phyloP scores from a whole-genome alignment of 2,797 vertebrate genomes.

The Manis javanica region DNA sequence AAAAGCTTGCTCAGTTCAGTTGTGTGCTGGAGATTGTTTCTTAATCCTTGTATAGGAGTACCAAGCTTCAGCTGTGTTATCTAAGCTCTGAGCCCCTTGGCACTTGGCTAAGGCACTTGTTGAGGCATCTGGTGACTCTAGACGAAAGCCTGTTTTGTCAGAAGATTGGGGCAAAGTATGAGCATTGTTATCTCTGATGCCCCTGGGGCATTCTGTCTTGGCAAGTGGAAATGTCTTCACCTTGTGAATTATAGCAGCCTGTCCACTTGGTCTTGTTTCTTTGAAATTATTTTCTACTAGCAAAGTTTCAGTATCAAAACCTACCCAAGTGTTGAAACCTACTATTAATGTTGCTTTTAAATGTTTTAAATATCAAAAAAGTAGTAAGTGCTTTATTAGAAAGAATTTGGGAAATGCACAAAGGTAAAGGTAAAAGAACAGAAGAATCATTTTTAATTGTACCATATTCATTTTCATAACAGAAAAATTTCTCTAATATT shows the following conservation, averaged over 20 bases:
- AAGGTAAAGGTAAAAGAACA: constrained; percentile 32
- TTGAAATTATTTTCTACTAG: constrained; percentile 61
- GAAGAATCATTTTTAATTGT: not conserved
- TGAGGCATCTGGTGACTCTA: constrained; percentile 71
- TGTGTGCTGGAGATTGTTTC: constrained; percentile 63
- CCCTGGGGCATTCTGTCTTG: constrained; percentile 63
- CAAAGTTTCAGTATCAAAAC: not conserved
- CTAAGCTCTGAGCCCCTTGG: constrained; percentile 60
- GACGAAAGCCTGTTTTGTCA: constrained; percentile 76
- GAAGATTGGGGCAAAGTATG: constrained; percentile 61
- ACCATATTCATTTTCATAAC: constrained; percentile 17
- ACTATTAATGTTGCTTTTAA: not conserved
- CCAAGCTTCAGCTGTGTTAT: constrained; percentile 64
- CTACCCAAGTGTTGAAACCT: not conserved
- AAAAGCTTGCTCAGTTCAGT: constrained; percentile 52
- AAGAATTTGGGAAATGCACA: constrained; percentile 48
- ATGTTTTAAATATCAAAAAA: constrained; percentile 20
- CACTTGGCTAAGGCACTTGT: constrained; percentile 36
- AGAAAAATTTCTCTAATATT: constrained; percentile 60
- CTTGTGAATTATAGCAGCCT: constrained; percentile 34
- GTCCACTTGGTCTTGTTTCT: constrained; percentile 62
- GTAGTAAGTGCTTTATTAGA: constrained; percentile 45
- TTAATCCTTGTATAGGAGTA: constrained; percentile 53
- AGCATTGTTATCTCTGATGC: constrained; percentile 65
- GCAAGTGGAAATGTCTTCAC: constrained; percentile 54